Evolutionary conservation across 1,140 invertebrate genomes (phyloP).

Genomic region (Nasonia giraulti): DNA sequence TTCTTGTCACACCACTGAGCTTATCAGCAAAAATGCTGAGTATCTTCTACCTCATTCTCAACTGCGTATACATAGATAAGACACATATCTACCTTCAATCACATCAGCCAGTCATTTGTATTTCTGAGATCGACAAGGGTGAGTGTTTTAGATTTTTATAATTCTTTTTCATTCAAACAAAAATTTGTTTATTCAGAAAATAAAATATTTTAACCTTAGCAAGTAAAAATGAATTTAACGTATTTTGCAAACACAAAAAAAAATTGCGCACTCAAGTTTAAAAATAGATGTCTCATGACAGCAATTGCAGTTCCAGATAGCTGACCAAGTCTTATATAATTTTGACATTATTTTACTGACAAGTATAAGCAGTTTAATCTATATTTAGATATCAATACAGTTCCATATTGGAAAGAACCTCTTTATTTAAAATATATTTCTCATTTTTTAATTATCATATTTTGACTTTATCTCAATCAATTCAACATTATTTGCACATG

Average conservation of each 20-base stretch:
- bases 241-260: neutral
- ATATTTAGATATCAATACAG: neutral
- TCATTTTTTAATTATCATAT: no score
- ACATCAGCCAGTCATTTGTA: neutral
- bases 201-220: neutral
- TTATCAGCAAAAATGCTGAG: slow-evolving; percentile 24
- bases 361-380: no score
- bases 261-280: neutral
- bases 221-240: no score
- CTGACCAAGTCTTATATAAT: neutral
- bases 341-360: neutral
- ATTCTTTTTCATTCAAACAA: neutral
- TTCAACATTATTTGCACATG: no score
- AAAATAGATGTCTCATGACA: neutral
- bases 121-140: neutral
- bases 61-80: slow-evolving; percentile 27
- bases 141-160: neutral
- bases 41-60: slow-evolving; percentile 31
- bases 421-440: neutral
- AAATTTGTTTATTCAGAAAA: neutral
- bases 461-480: no score
- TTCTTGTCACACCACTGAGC: slow-evolving; percentile 42
- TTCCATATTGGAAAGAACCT: neutral
- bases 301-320: neutral
- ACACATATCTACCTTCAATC: slow-evolving; percentile 19